Evolutionary conservation across 2,888 invertebrate genomes (phyloP), one percentile per base, ranked within the genome.

Genomic region (Oscheius sp.): DNA sequence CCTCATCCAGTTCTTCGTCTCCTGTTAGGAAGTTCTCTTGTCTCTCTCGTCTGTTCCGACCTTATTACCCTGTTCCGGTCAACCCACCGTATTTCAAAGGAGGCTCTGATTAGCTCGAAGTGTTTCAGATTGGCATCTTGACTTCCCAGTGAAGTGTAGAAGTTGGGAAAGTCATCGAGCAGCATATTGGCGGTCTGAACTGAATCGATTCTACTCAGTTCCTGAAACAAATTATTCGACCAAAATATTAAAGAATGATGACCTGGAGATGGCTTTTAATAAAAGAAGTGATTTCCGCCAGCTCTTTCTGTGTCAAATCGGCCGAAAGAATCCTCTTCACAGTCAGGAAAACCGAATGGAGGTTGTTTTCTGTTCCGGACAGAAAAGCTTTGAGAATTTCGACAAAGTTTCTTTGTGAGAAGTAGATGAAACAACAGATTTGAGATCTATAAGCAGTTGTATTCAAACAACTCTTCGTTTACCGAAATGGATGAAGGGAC

Each of bases 1-100:
- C 11, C 33, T 87, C 87, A 75, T 87, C 87, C 33, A 82, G 50
- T 4, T 83, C 85, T 5, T 86, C 84, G n/a, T 87, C 84, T 29
- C 77, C 77, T 13, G 79, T 82, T 42, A 87, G 73, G n/a, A 72
- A 76, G 9, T 63, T 55, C 29, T 79, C 76, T 59, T 78, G 80
- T 9, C 78, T 53, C 2, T 77, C 72, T 11, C 77, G 75, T 13
- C 85, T 84, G 57, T 63, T 82, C 66, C n/a, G 11, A 35, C 42
- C 62, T 32, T 4, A 50, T 21, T 11, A 11, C 47, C 4, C 13
- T 57, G 21, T 29, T 21, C 48, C 10, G 10, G n/a, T 35, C 4
- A 42, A 9, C 57, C 7, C 29, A 57, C 73, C 73, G 10, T 10
- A 73, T 51, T 55, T 55, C 57, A 47, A 73, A 73, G 21, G 73